Percentiles rank a stretch among this genome's conserved stretches.
These are phyloP conservation scores for Nannoperca obscura DNA, from an alignment of 2,797 vertebrate genomes.

Conservation along the genomic window DNA sequence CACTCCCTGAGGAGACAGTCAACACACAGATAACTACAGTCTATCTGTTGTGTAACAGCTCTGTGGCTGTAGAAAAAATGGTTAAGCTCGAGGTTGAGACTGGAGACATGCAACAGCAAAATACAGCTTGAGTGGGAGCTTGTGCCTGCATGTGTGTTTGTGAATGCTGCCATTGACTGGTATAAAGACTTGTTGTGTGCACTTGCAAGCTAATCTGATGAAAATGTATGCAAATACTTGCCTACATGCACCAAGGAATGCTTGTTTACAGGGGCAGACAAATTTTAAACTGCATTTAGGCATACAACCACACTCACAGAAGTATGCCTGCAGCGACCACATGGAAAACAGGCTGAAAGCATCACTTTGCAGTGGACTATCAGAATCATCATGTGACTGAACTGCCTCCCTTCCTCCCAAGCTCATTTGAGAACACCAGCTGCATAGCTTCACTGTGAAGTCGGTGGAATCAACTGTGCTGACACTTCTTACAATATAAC, in stretches of 20 bases:
- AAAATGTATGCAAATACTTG: slow-evolving; percentile 60
- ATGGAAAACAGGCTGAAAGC: slow-evolving; percentile 58
- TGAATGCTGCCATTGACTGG: slow-evolving; percentile 39
- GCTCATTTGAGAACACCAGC: slow-evolving; percentile 9
- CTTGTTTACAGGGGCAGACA: background rate
- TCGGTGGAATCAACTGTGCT: background rate
- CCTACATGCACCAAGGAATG: background rate
- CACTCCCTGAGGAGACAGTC: slow-evolving; percentile 18
- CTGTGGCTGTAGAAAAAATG: slow-evolving; percentile 10
- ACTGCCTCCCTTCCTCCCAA: background rate
- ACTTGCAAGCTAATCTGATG: slow-evolving; percentile 54
- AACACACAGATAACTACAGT: slow-evolving; percentile 34
- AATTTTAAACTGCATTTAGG: slow-evolving; percentile 13
- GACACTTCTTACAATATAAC: background rate
- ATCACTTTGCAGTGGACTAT: slow-evolving; percentile 37
- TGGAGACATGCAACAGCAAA: slow-evolving; percentile 24
- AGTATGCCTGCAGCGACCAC: slow-evolving; percentile 23
- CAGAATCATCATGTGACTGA: slow-evolving; percentile 35
- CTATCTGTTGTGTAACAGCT: slow-evolving; percentile 32
- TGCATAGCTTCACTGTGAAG: slow-evolving; percentile 3
- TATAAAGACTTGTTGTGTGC: slow-evolving; percentile 41
- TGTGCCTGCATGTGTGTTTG: background rate
- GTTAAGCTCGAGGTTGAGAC: slow-evolving; percentile 12
- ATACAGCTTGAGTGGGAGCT: slow-evolving; percentile 1
- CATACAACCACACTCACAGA: background rate